Evolutionary conservation across 2,113 vertebrate species (phyloP).

Genomic region (Panurus biarmicus): DNA sequence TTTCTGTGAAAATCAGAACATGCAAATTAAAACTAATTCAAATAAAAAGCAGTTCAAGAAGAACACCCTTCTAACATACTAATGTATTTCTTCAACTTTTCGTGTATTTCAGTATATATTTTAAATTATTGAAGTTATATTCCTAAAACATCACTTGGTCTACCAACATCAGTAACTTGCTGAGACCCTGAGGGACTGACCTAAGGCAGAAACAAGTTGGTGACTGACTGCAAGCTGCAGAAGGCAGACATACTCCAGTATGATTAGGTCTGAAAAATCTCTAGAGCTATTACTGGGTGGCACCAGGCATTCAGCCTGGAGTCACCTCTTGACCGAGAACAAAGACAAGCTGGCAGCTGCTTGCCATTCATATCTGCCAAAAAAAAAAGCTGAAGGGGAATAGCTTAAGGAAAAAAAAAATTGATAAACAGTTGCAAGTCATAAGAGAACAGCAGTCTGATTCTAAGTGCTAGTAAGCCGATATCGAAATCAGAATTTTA

Average conservation of each 20-base stretch:
- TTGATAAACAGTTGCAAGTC: background rate
- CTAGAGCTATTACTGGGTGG: constrained; percentile 30
- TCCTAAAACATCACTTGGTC: background rate
- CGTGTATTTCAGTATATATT: background rate
- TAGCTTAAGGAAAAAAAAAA: background rate
- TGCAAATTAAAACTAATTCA: background rate
- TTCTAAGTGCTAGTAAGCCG: background rate
- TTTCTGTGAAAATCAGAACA: background rate
- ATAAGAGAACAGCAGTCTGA: background rate
- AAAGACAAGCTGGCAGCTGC: constrained; percentile 35
- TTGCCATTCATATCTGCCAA: constrained; percentile 21
- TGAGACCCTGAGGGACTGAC: constrained; percentile 11
- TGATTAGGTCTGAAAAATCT: constrained; percentile 41
- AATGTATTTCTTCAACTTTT: background rate
- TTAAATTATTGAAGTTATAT: background rate
- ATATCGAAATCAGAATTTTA: background rate
- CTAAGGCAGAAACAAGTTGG: constrained; percentile 5
- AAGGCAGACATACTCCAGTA: constrained; percentile 6
- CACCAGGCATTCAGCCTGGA: constrained; percentile 11
- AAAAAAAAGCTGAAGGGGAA: constrained; percentile 8
- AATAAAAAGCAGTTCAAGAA: background rate
- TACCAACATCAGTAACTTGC: background rate
- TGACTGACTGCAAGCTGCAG: constrained; percentile 32
- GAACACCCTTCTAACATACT: background rate
- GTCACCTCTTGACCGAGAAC: constrained; percentile 38